These are phyloP conservation scores for Danio kyathit DNA, from an alignment of 2,797 vertebrate genomes.

Conservation along the genomic window DNA sequence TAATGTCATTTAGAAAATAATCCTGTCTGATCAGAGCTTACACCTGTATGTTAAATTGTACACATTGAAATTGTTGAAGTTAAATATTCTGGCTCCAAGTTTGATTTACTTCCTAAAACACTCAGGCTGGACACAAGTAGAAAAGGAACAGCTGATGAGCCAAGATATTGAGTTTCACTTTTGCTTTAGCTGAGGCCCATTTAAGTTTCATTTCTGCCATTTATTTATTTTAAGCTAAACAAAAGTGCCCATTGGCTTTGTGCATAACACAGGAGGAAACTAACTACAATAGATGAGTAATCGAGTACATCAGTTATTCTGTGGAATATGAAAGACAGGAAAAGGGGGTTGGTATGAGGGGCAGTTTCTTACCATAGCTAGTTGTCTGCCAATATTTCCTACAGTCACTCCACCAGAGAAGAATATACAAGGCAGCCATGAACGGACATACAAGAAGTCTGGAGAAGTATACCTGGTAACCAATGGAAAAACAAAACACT, in stretches of 20 bases:
- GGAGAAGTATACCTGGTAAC: slow-evolving; percentile 91
- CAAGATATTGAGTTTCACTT: slow-evolving; percentile 9
- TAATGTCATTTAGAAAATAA: background rate
- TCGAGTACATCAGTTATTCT: background rate
- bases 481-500: background rate
- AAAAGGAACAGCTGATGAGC: background rate
- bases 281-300: background rate
- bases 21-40: background rate
- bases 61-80: background rate
- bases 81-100: background rate
- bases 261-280: background rate
- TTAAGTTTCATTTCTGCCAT: slow-evolving; percentile 20
- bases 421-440: slow-evolving; percentile 98
- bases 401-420: slow-evolving; percentile 98
- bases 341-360: background rate
- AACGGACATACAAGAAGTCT: slow-evolving; percentile 95
- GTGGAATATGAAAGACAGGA: background rate
- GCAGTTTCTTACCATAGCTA: slow-evolving; percentile 90
- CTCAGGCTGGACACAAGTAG: background rate
- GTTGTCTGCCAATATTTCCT: slow-evolving; percentile 96
- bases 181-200: slow-evolving; percentile 5
- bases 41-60: background rate
- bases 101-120: background rate
- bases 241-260: background rate
- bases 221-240: too few species aligned